phyloP scores from a whole-genome alignment of 2,113 vertebrate species.

The Tylochromis polylepis region DNA sequence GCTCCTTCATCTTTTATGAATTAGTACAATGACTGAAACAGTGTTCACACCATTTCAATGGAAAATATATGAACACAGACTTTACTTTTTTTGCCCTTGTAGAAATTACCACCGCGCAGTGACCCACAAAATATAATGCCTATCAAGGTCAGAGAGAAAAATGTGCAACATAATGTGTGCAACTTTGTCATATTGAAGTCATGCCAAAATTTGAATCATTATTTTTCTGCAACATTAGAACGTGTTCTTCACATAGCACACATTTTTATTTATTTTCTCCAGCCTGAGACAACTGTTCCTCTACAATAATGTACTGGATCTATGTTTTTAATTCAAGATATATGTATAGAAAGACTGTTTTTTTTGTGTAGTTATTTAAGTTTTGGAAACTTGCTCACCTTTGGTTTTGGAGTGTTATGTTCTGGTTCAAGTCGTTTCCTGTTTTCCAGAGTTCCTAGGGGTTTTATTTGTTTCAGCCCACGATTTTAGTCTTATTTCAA shows the following conservation, averaged over 20 bases:
- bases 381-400: neutral
- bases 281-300: neutral
- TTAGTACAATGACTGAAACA: neutral
- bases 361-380: neutral
- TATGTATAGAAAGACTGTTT: neutral
- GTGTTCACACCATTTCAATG: neutral
- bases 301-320: neutral
- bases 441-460: neutral
- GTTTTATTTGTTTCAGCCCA: neutral
- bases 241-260: neutral
- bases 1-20: neutral
- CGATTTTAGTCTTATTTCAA: neutral
- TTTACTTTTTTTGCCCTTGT: neutral
- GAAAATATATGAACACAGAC: neutral
- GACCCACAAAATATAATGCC: neutral
- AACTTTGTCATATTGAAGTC: neutral
- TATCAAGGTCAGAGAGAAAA: neutral
- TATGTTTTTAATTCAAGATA: neutral
- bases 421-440: neutral
- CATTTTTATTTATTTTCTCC: neutral
- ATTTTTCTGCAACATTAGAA: neutral
- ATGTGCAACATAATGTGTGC: neutral
- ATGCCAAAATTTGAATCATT: neutral
- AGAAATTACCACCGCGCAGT: neutral
- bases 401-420: neutral